These are phyloP conservation scores for Aptenodytes forsteri DNA, from an alignment of 2,113 vertebrate genomes.

Conservation along the genomic window DNA sequence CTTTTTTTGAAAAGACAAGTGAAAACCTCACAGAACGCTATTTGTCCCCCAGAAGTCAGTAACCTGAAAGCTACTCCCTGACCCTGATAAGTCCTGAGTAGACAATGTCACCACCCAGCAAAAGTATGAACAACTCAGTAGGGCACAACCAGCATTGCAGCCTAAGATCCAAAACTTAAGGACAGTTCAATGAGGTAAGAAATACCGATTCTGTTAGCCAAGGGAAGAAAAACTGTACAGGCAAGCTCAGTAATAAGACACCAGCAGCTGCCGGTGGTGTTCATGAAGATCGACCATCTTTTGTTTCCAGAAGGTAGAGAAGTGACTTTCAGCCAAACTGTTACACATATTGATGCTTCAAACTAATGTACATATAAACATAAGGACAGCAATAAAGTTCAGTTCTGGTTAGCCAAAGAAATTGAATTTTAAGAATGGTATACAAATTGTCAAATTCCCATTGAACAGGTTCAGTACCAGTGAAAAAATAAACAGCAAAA, in stretches of 20 bases:
- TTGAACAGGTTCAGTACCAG: not conserved
- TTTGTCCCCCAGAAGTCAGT: not conserved
- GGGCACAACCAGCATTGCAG: fast-evolving
- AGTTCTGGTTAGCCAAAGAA: not conserved
- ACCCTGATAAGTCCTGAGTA: not conserved
- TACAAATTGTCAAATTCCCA: not conserved
- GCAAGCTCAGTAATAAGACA: not conserved
- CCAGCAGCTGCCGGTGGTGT: not conserved
- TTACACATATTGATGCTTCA: not conserved
- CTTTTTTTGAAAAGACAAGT: not conserved
- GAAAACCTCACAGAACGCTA: not conserved
- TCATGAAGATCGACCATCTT: not conserved
- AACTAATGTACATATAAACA: not conserved
- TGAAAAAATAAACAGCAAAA: not conserved
- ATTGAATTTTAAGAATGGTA: not conserved
- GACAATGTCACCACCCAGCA: not conserved
- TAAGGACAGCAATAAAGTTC: not conserved
- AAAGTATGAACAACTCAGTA: not conserved
- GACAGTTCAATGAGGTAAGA: not conserved
- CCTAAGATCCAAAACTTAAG: not conserved
- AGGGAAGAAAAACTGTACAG: not conserved
- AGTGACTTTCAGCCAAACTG: not conserved
- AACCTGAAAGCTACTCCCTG: not conserved
- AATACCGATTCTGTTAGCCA: not conserved
- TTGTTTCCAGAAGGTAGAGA: not conserved